phyloP scores from a whole-genome alignment of 2,113 vertebrate species.

The Hylia prasina region DNA sequence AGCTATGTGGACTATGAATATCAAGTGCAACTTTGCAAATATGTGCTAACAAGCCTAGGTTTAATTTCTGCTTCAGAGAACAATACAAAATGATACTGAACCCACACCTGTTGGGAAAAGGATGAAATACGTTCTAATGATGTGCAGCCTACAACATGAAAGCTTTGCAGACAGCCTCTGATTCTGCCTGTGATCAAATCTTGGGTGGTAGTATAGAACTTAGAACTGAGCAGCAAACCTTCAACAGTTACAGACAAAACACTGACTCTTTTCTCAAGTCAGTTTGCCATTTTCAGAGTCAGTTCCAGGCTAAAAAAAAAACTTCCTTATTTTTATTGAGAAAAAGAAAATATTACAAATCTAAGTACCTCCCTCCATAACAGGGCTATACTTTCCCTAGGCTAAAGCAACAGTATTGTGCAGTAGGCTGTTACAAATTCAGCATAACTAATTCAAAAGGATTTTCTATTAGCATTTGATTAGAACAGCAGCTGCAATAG shows the following conservation, averaged over 20 bases:
- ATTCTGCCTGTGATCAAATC: not conserved
- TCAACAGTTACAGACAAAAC: not conserved
- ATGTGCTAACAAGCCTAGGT: not conserved
- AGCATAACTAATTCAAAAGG: constrained; percentile 48
- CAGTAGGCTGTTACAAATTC: constrained; percentile 49
- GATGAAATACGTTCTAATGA: not conserved
- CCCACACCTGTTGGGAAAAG: not conserved
- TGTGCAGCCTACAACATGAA: not conserved
- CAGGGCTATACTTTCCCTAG: not conserved
- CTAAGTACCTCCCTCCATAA: not conserved
- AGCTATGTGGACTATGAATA: not conserved
- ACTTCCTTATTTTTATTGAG: not conserved
- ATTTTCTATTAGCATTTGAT: constrained; percentile 61
- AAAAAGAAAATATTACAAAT: not conserved
- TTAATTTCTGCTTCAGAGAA: not conserved
- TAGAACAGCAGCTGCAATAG: constrained; percentile 64
- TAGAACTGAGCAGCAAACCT: not conserved
- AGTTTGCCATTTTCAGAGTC: not conserved
- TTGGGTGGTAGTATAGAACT: not conserved
- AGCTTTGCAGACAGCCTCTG: not conserved
- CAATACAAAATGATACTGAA: not conserved
- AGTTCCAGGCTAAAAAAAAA: not conserved
- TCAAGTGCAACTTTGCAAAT: not conserved
- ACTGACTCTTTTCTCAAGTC: not conserved
- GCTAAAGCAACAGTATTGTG: not conserved